These are phyloP conservation scores for Ophion costatus DNA, from an alignment of 2,888 invertebrate genomes.

Conservation along the genomic window DNA sequence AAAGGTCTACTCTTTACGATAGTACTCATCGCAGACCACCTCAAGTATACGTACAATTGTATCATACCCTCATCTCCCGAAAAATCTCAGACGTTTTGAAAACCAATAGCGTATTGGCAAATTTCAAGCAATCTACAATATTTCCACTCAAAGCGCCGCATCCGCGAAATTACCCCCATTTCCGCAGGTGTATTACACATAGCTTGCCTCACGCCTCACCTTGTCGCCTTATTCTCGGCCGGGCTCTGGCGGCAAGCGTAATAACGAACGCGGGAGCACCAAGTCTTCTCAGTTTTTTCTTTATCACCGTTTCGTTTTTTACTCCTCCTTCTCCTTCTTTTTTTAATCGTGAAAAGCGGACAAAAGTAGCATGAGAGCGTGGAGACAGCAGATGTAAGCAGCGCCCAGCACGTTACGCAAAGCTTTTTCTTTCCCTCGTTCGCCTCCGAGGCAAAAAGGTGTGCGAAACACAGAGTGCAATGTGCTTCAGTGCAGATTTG, in stretches of 20 bases:
- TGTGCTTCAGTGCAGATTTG: constrained; percentile 40
- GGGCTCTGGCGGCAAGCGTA: constrained; percentile 53
- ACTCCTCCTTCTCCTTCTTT: constrained; percentile 66
- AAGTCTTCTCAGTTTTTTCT: constrained; percentile 73
- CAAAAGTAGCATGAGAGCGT: constrained; percentile 76
- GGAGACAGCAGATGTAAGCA: constrained; percentile 67
- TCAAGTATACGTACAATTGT: too few relatives aligned
- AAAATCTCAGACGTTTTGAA: too few relatives aligned
- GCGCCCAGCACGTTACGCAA: constrained; percentile 69
- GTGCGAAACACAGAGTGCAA: constrained; percentile 49
- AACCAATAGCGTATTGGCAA: too few relatives aligned
- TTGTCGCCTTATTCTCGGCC: constrained; percentile 55
- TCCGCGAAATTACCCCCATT: constrained; percentile 8
- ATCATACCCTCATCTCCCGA: too few relatives aligned
- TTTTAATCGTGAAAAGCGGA: constrained; percentile 69
- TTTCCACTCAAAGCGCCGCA: too few relatives aligned
- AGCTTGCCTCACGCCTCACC: constrained; percentile 39
- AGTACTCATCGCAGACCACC: too few relatives aligned
- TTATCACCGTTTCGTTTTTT: constrained; percentile 63
- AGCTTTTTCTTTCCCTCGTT: constrained; percentile 68
- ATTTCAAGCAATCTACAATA: too few relatives aligned
- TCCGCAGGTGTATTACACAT: constrained; percentile 31
- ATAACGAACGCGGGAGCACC: constrained; percentile 52
- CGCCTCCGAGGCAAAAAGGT: constrained; percentile 67
- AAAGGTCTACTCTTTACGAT: too few relatives aligned